phyloP scores from a whole-genome alignment of 2,113 vertebrate genomes.

The Rhegmatorhina hoffmannsi region DNA sequence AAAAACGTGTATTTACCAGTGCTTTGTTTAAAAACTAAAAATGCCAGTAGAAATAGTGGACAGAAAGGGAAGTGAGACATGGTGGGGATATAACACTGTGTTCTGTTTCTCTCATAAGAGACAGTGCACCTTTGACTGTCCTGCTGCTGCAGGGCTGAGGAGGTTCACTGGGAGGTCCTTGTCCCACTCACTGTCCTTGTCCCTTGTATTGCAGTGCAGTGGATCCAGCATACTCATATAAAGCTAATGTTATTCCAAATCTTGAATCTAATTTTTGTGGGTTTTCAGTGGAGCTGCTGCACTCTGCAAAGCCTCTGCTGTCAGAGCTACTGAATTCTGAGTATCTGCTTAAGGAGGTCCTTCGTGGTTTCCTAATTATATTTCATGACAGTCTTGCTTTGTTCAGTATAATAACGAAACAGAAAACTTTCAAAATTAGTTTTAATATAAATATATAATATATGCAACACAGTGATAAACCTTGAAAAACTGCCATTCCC shows the following conservation, averaged over 20 bases:
- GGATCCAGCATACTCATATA: neutral
- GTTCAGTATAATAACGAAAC: neutral
- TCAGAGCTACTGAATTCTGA: neutral
- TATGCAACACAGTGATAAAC: neutral
- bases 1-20: neutral
- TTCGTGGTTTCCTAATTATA: constrained; percentile 34
- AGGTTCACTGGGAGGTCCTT: neutral
- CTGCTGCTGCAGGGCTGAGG: neutral
- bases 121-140: neutral
- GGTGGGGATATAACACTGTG: neutral
- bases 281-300: neutral
- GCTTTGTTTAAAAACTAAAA: neutral
- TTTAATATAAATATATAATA: constrained; percentile 29
- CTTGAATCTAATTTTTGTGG: constrained; percentile 14
- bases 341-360: constrained; percentile 19
- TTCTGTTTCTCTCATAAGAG: neutral
- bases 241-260: neutral
- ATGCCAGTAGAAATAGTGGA: neutral
- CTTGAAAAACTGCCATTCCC: neutral
- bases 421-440: constrained; percentile 27
- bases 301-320: neutral
- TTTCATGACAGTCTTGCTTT: constrained; percentile 34
- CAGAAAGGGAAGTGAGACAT: neutral
- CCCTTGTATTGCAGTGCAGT: neutral
- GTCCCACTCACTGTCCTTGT: neutral